Percentiles rank a stretch among this genome's conserved stretches.
These are phyloP conservation scores for Peromyscus eremicus DNA, from an alignment of 2,797 vertebrate genomes.

Conservation along the genomic window DNA sequence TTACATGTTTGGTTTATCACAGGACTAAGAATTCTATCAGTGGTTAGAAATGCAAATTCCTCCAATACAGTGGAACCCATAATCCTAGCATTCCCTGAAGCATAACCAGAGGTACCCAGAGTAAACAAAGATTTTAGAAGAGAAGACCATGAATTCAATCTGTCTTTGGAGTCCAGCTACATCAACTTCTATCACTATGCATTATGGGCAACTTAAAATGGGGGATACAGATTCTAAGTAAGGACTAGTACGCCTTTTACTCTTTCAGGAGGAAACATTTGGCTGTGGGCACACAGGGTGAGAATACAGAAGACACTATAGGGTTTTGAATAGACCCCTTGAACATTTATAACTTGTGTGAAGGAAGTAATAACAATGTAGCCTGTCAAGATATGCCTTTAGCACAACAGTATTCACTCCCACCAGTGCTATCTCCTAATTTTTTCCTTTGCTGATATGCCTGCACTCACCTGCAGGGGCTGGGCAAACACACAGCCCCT, in stretches of 20 bases:
- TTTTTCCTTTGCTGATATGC: constrained; percentile 44
- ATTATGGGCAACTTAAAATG: not conserved
- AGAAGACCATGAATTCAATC: not conserved
- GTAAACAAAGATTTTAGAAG: constrained; percentile 35
- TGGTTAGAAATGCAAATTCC: constrained; percentile 34
- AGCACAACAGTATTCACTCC: constrained; percentile 5
- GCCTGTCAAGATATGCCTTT: constrained; percentile 39
- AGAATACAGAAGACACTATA: constrained; percentile 5
- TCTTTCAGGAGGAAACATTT: constrained; percentile 1
- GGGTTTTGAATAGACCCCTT: constrained; percentile 13
- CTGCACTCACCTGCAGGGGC: constrained; percentile 61
- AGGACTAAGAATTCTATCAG: not conserved
- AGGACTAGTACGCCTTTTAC: not conserved
- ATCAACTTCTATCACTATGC: constrained; percentile 14
- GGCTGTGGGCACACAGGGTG: not conserved
- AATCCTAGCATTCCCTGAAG: constrained; percentile 15
- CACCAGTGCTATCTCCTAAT: constrained; percentile 24
- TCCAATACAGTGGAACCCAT: not conserved
- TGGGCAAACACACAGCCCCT: constrained; percentile 6
- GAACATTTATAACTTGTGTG: not conserved
- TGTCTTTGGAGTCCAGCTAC: constrained; percentile 33
- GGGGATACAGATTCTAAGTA: not conserved
- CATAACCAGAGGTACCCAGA: not conserved
- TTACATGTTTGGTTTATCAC: constrained; percentile 23
- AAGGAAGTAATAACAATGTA: constrained; percentile 44